phyloP scores from a whole-genome alignment of 2,888 invertebrate genomes.

The Lamellibrachia satsuma region DNA sequence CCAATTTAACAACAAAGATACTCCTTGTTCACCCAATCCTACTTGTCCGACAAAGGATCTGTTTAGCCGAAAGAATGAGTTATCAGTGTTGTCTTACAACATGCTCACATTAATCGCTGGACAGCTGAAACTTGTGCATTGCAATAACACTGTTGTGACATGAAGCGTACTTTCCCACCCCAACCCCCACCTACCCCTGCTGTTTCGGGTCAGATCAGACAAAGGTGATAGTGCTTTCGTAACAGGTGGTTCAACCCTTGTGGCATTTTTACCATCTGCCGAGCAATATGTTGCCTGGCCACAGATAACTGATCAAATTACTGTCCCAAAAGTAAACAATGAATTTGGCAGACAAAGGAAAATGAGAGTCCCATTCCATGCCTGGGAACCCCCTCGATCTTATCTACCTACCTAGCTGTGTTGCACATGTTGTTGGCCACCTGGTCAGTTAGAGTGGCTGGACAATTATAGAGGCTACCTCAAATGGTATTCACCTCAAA shows the following conservation, averaged over 20 bases:
- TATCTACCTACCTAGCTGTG: neutral
- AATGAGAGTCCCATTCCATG: neutral
- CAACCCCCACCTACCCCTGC: neutral
- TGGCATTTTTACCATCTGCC: conserved; percentile 1
- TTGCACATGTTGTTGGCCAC: neutral
- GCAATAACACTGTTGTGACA: neutral
- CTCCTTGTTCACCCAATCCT: neutral
- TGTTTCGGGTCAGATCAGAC: neutral
- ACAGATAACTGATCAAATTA: neutral
- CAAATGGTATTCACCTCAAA: neutral
- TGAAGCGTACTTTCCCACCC: neutral
- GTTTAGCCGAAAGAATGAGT: neutral
- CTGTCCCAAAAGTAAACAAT: neutral
- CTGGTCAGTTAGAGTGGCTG: neutral
- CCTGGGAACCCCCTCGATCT: neutral
- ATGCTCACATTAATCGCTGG: neutral
- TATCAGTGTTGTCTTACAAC: neutral
- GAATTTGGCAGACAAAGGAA: neutral
- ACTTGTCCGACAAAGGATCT: neutral
- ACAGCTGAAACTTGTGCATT: neutral
- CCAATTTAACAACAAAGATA: neutral
- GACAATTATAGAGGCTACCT: neutral
- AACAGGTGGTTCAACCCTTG: neutral
- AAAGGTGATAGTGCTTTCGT: neutral
- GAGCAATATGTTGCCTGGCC: neutral